Base-by-base conservation (phyloP, 2,888 invertebrate genomes). In the Zaprionus lineosus region DNA sequence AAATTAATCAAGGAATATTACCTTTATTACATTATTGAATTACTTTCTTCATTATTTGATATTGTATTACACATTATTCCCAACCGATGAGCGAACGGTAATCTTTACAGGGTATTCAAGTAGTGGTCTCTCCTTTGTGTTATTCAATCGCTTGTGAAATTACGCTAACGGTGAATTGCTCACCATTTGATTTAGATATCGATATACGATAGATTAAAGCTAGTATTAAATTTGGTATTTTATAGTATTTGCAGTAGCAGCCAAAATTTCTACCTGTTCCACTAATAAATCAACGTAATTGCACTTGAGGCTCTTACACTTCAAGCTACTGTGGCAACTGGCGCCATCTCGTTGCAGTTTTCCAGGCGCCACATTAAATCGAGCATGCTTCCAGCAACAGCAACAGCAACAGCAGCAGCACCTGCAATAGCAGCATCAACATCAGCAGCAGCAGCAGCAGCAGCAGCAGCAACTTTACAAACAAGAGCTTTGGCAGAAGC, bases 261-360 rank as follows among this genome's bases (percentile, higher is more conserved):
- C 41, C 40, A 46, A 64, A 52, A 68, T 15, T 36, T 21, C 21
- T 39, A 62, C 14, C 36, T 28, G 12, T 24, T 33, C 33, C 24
- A 37, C 19, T 26, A 63, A 55, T 63, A 70, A 68, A 68, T 70
- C 68, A 68, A 46, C 12, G 50, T 71, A 72, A 69, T 71, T 68
- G 43, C 52, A 31, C 19, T 39, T 39, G 8, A 37, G 37, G 46
- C 28, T 41, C 40, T 47, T 34, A 28, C 58, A 52, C 26, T 44
- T 33, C 44, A 29, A 36, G 69, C 55, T 29, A 29, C 51, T 36
- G 58, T 58, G 52, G 66, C 53, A 46, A 47, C 41, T 65, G 68
- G 69, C 72, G 72, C 67, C 69, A 51, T 55, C 50, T 65, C 55
- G 29, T 26, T 55, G 60, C 66, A 47, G 46, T 40, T 51, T 34